These are phyloP conservation scores for Paracentrotus lividus DNA, from an alignment of 53 echinoderm and acorn worm genomes.

Conservation along the genomic window DNA sequence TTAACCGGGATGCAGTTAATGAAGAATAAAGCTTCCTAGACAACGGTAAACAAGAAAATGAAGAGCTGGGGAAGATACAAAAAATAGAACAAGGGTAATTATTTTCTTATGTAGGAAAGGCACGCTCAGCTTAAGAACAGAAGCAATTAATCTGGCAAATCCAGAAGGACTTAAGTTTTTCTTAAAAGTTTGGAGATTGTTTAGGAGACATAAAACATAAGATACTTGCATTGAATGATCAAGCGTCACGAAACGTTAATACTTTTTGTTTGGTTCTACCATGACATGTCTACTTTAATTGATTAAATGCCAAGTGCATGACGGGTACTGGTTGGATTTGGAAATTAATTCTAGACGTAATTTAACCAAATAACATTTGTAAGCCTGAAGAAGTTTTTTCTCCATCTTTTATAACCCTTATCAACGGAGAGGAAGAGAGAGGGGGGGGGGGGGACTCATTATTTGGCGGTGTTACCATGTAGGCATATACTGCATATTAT, in stretches of 20 bases:
- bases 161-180: no score
- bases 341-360: background rate
- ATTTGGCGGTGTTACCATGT: no score
- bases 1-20: background rate
- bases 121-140: background rate
- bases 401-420: no score
- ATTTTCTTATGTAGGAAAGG: background rate
- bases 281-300: slow-evolving; percentile 4
- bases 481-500: no score
- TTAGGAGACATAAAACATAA: background rate
- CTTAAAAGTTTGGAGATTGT: background rate
- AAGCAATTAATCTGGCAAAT: no score
- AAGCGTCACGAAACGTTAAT: background rate
- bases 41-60: background rate
- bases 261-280: background rate
- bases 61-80: no score
- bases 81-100: background rate
- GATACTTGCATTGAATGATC: background rate
- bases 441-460: no score
- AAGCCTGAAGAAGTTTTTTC: background rate
- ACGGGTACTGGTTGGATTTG: background rate
- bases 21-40: background rate
- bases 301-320: background rate
- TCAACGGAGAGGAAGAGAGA: no score
- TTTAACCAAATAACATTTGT: background rate